Base-by-base conservation (phyloP, 2,888 invertebrate species). In the Dascillus cervinus region DNA sequence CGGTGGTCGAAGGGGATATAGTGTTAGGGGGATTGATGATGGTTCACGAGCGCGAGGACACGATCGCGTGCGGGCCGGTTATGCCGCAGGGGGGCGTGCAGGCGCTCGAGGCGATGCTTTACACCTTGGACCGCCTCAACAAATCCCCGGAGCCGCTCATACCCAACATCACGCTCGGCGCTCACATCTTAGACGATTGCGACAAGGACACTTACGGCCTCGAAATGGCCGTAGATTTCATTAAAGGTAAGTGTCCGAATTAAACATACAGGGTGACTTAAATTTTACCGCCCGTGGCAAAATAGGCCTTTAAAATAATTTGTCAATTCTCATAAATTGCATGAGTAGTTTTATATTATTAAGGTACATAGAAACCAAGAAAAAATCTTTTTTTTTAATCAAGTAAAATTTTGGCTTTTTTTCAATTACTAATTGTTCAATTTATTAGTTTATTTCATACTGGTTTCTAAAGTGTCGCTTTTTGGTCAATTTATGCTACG, bases 141-240 rank as follows among this genome's bases (percentile, higher is more conserved):
- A 65, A 71, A 48, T 67, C 75, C 37, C 59, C 70, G 32, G 68
- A 72, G 32, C 67, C 83, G 41, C 66, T 88, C 37, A 68, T 88
- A 41, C 87, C 86, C 1, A 85, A 84, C 30, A 79, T 91, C 32
- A 77, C 72, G 4, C 66, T 94, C 6, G 92, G 92, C 17, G 89
- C 89, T 5, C 85, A 91, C 57, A 80, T 94, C 29, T 70, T 94
- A 42, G 94, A 94, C 58, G 94, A 94, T 64, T 94, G 94, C 64
- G 94, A 94, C 69, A 87, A 90, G 65, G 94, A 94, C 60, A 94
- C 92, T 0, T 92, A 92, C 55, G 94, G 94, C 1, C 69, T 94
- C 44, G 92, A 94, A 62, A 92, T 94, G 82, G 90, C 92, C 10
- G 88, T 94, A 10, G 92, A 94, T 66, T 94, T 94, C 62, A 94